A percentile compares a stretch with the other conserved stretches of the same genome.
phyloP scores from a whole-genome alignment of 2,113 vertebrate species.

The Lonchura striata region DNA sequence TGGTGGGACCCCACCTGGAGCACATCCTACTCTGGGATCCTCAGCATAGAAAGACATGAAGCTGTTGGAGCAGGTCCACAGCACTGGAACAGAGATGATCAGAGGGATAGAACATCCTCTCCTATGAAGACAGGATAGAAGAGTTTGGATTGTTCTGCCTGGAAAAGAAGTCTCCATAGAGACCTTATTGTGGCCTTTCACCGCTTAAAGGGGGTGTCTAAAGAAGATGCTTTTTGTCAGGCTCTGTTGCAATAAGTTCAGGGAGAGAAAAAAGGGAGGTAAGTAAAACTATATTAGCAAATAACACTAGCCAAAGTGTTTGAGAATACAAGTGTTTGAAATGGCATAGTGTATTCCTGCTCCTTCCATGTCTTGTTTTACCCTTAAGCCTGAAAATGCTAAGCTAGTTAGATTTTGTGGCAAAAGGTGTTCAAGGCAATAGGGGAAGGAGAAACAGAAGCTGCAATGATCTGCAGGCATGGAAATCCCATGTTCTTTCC shows the following conservation, averaged over 20 bases:
- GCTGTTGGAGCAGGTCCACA: not conserved
- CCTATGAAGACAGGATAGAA: not conserved
- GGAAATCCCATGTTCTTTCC: not conserved
- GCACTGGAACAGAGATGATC: not conserved
- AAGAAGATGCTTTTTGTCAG: not conserved
- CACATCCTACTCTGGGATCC: not conserved
- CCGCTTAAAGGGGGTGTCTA: not conserved
- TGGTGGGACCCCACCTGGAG: not conserved
- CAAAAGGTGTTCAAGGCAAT: not conserved
- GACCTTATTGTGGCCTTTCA: not conserved
- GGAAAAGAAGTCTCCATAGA: not conserved
- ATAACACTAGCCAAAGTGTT: not conserved
- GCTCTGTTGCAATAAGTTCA: not conserved
- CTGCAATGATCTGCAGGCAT: not conserved
- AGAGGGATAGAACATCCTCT: not conserved
- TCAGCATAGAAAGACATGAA: not conserved
- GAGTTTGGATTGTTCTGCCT: not conserved
- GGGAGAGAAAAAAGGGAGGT: not conserved
- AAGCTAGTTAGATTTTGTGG: not conserved
- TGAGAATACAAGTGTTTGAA: not conserved
- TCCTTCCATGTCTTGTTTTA: not conserved
- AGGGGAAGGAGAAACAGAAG: not conserved
- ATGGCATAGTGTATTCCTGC: not conserved
- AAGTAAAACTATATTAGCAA: not conserved
- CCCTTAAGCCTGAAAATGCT: not conserved